Percentiles rank a stretch among this genome's conserved stretches.
Conservation (phyloP, 2,797 vertebrate genomes). For the Sitta carolinensis region DNA sequence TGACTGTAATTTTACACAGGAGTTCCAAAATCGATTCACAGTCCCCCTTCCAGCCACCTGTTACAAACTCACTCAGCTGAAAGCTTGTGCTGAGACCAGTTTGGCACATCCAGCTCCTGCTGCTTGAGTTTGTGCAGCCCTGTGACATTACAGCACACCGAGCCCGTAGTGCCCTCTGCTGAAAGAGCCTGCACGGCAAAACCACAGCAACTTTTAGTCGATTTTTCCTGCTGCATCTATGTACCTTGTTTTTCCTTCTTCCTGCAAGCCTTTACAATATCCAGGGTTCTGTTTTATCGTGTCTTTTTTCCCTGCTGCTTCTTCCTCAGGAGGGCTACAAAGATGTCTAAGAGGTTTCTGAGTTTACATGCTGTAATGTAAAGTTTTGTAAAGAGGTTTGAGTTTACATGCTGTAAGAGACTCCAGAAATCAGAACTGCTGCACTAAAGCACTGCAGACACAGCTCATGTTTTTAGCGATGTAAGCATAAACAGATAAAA, state of each 20-base stretch:
- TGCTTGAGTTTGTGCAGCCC: neutral
- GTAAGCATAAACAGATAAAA: neutral
- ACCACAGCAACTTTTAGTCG: fast-evolving
- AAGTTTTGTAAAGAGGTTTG: neutral
- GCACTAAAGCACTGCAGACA: neutral
- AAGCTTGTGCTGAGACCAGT: neutral
- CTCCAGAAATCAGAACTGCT: neutral
- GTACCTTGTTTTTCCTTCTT: neutral
- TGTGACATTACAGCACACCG: neutral
- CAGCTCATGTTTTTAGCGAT: neutral
- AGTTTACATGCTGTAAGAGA: neutral
- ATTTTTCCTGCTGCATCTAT: neutral
- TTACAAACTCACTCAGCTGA: neutral
- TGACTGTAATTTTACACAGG: neutral
- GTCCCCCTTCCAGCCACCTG: neutral
- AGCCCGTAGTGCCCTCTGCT: conserved; percentile 47
- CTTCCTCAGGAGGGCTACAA: neutral
- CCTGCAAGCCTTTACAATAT: neutral
- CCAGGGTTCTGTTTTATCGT: neutral
- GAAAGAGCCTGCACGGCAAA: neutral
- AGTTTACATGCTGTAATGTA: neutral
- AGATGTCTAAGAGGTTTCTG: neutral
- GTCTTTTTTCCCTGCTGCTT: neutral
- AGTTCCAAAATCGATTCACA: neutral
- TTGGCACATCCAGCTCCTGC: neutral